Evolutionary conservation across 2,888 invertebrate species (phyloP).

Genomic region (Drosophila histrio): DNA sequence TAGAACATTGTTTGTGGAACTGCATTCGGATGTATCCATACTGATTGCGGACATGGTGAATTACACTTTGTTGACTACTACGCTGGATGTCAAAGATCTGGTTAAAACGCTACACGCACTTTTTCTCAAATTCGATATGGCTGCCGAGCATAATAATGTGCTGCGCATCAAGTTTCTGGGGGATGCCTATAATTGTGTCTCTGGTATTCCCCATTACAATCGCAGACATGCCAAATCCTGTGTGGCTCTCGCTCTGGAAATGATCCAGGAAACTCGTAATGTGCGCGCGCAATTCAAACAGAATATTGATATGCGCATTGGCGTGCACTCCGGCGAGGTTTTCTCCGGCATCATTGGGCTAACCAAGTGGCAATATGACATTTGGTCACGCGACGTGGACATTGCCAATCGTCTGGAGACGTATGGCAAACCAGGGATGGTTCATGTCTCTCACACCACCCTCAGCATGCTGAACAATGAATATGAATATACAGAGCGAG

Average conservation of each 20-base stretch:
- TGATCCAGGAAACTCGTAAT: conserved; percentile 93
- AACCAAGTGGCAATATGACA: conserved; percentile 97
- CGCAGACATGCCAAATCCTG: conserved; percentile 93
- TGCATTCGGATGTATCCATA: conserved; percentile 94
- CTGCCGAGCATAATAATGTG: conserved; percentile 91
- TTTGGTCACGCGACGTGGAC: conserved; percentile 97
- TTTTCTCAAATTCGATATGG: conserved; percentile 94
- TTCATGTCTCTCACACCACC: conserved; percentile 93
- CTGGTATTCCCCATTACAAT: conserved; percentile 91
- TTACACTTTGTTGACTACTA: conserved; percentile 90
- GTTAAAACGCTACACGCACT: conserved; percentile 94
- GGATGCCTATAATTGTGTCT: conserved; percentile 96
- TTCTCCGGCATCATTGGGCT: conserved; percentile 95
- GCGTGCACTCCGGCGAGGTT: conserved; percentile 96
- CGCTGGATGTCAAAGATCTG: conserved; percentile 90
- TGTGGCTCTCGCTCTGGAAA: conserved; percentile 93
- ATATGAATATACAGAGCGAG: conserved; percentile 88
- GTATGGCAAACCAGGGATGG: conserved; percentile 94
- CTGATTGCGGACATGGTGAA: conserved; percentile 96
- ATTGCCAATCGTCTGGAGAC: conserved; percentile 97
- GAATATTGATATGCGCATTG: conserved; percentile 97
- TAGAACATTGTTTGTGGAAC: conserved; percentile 93
- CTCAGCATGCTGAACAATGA: conserved; percentile 88
- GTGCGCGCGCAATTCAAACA: conserved; percentile 89
- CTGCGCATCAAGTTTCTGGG: conserved; percentile 95